Conservation (phyloP, 2,113 vertebrate species). For the Pelecanoides urinatrix region DNA sequence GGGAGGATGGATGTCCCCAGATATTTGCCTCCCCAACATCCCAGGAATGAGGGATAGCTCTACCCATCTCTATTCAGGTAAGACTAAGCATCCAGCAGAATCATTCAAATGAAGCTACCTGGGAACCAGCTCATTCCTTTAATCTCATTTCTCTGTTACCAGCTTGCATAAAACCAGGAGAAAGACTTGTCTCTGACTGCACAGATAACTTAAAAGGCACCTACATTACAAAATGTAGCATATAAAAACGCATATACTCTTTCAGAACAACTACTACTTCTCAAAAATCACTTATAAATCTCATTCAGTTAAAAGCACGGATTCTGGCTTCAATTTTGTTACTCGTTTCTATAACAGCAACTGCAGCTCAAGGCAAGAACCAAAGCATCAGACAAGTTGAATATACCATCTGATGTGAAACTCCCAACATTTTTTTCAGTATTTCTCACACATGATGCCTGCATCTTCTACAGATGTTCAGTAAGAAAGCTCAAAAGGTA, state of each 20-base stretch:
- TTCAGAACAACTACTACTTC: neutral
- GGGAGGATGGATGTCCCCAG: neutral
- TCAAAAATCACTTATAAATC: neutral
- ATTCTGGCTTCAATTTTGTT: neutral
- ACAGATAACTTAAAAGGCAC: neutral
- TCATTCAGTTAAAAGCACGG: neutral
- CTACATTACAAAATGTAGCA: neutral
- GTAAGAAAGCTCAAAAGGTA: neutral
- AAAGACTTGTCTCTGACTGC: neutral
- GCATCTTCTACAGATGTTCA: neutral
- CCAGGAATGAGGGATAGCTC: neutral
- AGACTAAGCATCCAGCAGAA: neutral
- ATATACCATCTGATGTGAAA: neutral
- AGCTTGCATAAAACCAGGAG: neutral
- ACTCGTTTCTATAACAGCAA: neutral
- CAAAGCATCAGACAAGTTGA: neutral
- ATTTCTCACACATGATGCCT: neutral
- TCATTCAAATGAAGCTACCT: neutral
- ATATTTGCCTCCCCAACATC: neutral
- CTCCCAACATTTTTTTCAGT: neutral
- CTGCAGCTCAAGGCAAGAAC: rapidly evolving
- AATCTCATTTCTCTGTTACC: neutral
- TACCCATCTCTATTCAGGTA: neutral
- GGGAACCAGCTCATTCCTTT: neutral
- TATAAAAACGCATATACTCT: neutral